A percentile compares a stretch with the other conserved stretches of the same genome.
These are phyloP conservation scores for Spinus olivaceus DNA, from an alignment of 2,797 vertebrate genomes.

Conservation along the genomic window DNA sequence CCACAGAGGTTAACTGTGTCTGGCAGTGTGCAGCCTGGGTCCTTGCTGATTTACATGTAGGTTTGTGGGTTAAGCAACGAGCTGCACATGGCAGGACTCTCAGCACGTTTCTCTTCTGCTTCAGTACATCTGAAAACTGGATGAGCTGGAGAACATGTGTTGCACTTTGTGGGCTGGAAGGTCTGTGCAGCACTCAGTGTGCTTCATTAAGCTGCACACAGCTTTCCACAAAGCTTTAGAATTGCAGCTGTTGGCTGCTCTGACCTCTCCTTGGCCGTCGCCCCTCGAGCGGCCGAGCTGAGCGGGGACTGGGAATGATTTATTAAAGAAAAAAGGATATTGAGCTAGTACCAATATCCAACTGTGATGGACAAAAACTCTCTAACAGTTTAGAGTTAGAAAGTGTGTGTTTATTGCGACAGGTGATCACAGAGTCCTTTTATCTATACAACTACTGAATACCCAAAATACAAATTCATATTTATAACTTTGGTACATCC, in stretches of 20 bases:
- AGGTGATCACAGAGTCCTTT: too few species aligned
- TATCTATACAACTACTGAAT: too few species aligned
- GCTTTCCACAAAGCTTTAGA: not conserved
- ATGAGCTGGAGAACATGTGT: not conserved
- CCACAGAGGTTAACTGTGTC: not conserved
- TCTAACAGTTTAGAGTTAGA: too few species aligned
- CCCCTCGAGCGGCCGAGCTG: not conserved
- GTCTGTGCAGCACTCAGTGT: not conserved
- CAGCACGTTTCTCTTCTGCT: not conserved
- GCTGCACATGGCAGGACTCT: not conserved
- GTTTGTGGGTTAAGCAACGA: not conserved
- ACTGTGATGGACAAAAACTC: too few species aligned
- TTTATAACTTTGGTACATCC: too few species aligned
- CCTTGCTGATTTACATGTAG: not conserved
- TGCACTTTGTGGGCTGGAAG: not conserved
- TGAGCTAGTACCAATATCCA: too few species aligned
- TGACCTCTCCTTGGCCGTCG: not conserved
- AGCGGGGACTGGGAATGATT: accelerated
- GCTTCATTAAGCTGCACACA: not conserved
- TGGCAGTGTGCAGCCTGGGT: not conserved
- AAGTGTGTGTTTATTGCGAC: too few species aligned
- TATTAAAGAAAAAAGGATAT: too few species aligned
- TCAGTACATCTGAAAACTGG: not conserved
- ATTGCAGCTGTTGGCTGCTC: not conserved
- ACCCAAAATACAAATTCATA: too few species aligned